phyloP scores from a whole-genome alignment of 2,888 invertebrate species.

The Meiosimyza platycephala region DNA sequence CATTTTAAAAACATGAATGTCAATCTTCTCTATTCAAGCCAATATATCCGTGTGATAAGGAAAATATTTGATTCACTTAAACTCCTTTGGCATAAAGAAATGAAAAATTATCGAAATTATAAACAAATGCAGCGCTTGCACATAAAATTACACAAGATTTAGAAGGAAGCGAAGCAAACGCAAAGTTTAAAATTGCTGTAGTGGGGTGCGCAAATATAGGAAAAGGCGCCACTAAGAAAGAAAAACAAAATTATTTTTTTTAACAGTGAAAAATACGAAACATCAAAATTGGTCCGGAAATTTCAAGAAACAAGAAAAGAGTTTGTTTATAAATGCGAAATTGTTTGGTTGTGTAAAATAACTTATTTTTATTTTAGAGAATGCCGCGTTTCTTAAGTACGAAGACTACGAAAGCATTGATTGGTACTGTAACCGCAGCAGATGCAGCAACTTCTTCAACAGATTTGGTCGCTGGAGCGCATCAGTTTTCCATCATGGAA shows the following conservation, averaged over 20 bases:
- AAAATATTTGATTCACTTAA: conserved; percentile 27
- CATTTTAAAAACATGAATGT: no score
- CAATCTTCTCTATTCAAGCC: no score
- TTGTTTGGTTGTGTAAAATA: neutral
- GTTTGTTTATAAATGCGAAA: conserved; percentile 16
- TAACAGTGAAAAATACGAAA: neutral
- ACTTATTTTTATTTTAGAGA: conserved; percentile 7
- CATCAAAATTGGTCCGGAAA: conserved; percentile 10
- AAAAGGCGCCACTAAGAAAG: conserved; percentile 43
- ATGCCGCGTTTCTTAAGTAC: conserved; percentile 36
- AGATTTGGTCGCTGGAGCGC: neutral
- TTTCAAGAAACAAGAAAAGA: conserved; percentile 10
- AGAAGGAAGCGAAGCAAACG: neutral
- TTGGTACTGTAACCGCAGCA: neutral
- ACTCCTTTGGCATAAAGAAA: conserved; percentile 27
- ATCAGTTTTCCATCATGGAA: neutral
- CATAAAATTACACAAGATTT: conserved; percentile 15
- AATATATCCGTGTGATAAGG: conserved; percentile 2
- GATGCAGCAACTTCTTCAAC: conserved; percentile 16
- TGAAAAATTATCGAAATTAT: conserved; percentile 32
- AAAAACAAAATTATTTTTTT: conserved; percentile 9
- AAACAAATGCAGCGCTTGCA: conserved; percentile 22
- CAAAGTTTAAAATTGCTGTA: conserved; percentile 25
- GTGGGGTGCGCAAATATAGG: conserved; percentile 21
- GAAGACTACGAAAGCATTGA: no score